Evolutionary conservation across 1,140 invertebrate species (phyloP), one percentile per base, ranked within the genome.

Genomic region (Triops longicaudatus): DNA sequence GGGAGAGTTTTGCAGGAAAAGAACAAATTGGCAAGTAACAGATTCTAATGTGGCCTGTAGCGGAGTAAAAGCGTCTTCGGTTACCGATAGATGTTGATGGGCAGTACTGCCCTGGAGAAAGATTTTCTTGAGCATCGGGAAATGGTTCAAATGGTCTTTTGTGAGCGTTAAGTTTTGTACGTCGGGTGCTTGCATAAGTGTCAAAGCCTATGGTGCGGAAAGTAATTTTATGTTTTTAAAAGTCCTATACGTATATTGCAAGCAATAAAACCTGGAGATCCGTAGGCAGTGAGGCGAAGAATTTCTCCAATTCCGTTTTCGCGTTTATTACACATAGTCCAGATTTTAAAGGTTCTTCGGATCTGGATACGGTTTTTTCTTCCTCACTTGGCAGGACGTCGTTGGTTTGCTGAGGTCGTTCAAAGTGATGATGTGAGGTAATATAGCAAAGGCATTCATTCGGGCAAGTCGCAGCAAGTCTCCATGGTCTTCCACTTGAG

Each of bases 211-310:
- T 37, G 79, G 14, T 10, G 14, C 14, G 22, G 44, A 63, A 63
- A 22, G 44, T n/a, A n/a, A n/a, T n/a, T n/a, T n/a, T n/a, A n/a
- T 14, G 1, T n/a, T n/a, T 17, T 1, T 84, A 81, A 81, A 75
- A 73, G 81, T 81, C 22, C 14, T 1, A 72, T 71, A 10, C 41
- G 76, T 74, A 27, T 28, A 72, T 77, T 72, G 31, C 17, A 37
- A 28, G 42, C 27, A 6, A 22, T 63, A 9, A 63, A 63, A 63
- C 50, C 82, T 90, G 86, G 74, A 88, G 82, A 80, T 89, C 85
- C 9, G 83, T 80, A 9, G 88, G 87, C 76, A 90, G 79, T 42
- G 81, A 80, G 17, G 82, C 73, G n/a, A 89, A 79, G 28, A 88
- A 80, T 44, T 84, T 81, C 26, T 83, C 78, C 2, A 86, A 82